phyloP scores from a whole-genome alignment of 2,797 vertebrate genomes.

The Scleropages formosus region DNA sequence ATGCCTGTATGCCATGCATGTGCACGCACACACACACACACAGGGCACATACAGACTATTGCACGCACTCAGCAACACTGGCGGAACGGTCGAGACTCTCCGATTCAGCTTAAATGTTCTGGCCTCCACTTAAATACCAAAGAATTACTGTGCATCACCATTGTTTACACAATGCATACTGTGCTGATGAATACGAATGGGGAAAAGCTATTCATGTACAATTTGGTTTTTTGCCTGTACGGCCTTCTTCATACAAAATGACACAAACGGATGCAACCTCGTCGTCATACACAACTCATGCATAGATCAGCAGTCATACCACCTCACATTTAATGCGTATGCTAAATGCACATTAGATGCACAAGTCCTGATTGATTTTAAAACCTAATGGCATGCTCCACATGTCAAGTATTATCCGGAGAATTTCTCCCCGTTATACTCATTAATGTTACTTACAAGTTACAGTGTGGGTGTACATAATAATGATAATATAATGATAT shows the following conservation, averaged over 20 bases:
- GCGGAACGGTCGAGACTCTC: background rate
- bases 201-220: background rate
- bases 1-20: conserved; percentile 1
- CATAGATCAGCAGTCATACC: conserved; percentile 33
- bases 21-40: background rate
- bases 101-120: background rate
- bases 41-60: background rate
- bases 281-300: conserved; percentile 27
- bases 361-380: background rate
- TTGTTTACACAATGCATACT: background rate
- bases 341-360: background rate
- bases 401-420: background rate
- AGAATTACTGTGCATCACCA: background rate
- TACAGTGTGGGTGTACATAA: background rate
- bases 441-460: background rate
- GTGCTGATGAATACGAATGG: background rate
- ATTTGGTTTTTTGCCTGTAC: background rate
- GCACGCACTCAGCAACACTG: background rate
- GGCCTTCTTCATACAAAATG: conserved; percentile 25
- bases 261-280: conserved; percentile 28
- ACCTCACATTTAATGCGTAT: conserved; percentile 1
- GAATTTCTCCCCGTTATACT: background rate
- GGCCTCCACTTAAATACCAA: background rate
- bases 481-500: conserved; percentile 14
- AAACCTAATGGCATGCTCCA: background rate